phyloP scores from a whole-genome alignment of 92 coral and sea anemone species.

The Paramuricea clavata region DNA sequence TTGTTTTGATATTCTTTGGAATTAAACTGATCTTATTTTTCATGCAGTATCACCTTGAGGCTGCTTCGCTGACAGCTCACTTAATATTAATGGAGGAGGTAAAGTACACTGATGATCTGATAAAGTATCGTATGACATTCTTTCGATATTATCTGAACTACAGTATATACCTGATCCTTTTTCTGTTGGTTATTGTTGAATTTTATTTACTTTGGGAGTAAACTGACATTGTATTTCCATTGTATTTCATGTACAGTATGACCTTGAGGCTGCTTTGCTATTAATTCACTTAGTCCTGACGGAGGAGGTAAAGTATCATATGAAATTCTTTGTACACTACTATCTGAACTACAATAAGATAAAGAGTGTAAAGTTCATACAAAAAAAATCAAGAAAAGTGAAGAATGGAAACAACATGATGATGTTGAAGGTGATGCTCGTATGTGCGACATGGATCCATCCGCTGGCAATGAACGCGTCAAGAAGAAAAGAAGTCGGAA shows the following conservation, averaged over 20 bases:
- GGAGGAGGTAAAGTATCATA: constrained; percentile 96
- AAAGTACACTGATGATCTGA: too few species aligned
- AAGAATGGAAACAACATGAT: constrained; percentile 16
- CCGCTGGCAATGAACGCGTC: background rate
- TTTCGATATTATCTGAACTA: constrained; percentile 83
- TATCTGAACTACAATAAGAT: constrained; percentile 78
- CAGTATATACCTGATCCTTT: too few species aligned
- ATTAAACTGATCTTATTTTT: background rate
- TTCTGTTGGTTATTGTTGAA: too few species aligned
- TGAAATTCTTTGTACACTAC: constrained; percentile 84
- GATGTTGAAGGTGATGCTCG: background rate
- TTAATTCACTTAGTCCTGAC: constrained; percentile 65
- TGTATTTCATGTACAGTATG: too few species aligned
- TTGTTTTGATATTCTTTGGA: too few species aligned
- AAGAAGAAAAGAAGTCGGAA: background rate
- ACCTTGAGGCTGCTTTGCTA: constrained; percentile 1
- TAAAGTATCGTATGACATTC: constrained; percentile 80
- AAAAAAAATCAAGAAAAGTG: background rate
- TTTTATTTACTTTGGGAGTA: background rate
- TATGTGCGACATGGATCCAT: background rate
- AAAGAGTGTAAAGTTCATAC: background rate
- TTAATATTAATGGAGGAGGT: too few species aligned
- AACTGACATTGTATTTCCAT: background rate
- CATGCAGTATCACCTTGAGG: constrained; percentile 20
- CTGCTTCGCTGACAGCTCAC: too few species aligned